Conservation (phyloP, 2,797 vertebrate species). For the Sebastolobus alascanus region DNA sequence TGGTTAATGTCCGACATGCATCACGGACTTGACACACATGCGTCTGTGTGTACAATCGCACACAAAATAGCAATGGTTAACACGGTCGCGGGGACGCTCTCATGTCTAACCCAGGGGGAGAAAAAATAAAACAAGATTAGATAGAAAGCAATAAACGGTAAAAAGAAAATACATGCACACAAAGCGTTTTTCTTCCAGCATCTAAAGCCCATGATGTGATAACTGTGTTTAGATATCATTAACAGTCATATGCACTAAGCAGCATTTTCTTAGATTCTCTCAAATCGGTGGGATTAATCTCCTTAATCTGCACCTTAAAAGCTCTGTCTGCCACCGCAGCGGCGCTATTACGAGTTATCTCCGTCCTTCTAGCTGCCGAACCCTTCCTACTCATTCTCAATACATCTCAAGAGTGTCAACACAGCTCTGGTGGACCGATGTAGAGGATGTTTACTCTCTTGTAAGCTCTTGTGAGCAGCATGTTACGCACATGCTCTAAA, state of each 20-base stretch:
- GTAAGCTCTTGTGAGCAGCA: constrained; percentile 56
- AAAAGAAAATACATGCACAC: constrained; percentile 20
- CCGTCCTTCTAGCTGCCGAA: constrained; percentile 37
- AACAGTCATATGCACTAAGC: constrained; percentile 43
- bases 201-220: constrained; percentile 48
- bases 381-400: constrained; percentile 47
- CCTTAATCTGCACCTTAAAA: constrained; percentile 58
- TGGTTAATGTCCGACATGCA: constrained; percentile 64
- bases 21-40: constrained; percentile 51
- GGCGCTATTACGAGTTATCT: constrained; percentile 40
- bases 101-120: constrained; percentile 33
- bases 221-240: constrained; percentile 49
- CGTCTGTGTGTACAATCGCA: constrained; percentile 38
- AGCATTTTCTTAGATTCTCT: constrained; percentile 44
- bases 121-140: constrained; percentile 41
- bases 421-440: constrained; percentile 29
- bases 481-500: constrained; percentile 48
- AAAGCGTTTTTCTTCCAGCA: constrained; percentile 20
- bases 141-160: constrained; percentile 41
- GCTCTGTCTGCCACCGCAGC: constrained; percentile 36
- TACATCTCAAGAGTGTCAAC: constrained; percentile 17
- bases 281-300: constrained; percentile 66
- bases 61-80: constrained; percentile 46
- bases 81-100: constrained; percentile 19
- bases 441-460: constrained; percentile 61